Evolutionary conservation across 2,113 vertebrate genomes (phyloP).

Genomic region (Chloropsis hardwickii): DNA sequence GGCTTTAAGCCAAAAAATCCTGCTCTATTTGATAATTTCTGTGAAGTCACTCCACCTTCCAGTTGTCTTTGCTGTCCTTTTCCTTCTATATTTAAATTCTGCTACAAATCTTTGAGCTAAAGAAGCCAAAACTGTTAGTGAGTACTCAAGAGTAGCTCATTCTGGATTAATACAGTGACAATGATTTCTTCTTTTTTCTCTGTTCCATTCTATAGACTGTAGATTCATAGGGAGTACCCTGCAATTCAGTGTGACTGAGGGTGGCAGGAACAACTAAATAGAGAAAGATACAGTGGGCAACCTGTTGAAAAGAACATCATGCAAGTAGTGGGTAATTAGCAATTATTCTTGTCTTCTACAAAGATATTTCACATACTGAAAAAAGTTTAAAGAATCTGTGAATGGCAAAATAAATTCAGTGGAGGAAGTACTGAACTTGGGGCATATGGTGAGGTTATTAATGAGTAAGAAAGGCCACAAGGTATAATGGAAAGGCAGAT

Average conservation of each 20-base stretch:
- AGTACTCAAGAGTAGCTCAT: not conserved
- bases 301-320: not conserved
- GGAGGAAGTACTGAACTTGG: not conserved
- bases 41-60: not conserved
- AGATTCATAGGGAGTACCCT: not conserved
- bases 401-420: not conserved
- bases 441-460: conserved; percentile 48
- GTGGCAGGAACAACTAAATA: not conserved
- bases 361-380: not conserved
- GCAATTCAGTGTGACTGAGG: not conserved
- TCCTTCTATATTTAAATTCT: not conserved
- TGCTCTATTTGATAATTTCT: not conserved
- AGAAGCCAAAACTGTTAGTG: not conserved
- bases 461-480: conserved; percentile 14
- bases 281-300: not conserved
- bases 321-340: not conserved
- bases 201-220: not conserved
- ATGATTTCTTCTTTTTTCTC: not conserved
- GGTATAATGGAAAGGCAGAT: conserved; percentile 47
- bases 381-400: not conserved
- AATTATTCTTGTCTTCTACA: not conserved
- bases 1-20: not conserved
- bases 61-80: not conserved
- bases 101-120: not conserved
- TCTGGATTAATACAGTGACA: not conserved